These are phyloP conservation scores for Drosophila fuyamai DNA, from an alignment of 1,140 invertebrate species.

Conservation along the genomic window DNA sequence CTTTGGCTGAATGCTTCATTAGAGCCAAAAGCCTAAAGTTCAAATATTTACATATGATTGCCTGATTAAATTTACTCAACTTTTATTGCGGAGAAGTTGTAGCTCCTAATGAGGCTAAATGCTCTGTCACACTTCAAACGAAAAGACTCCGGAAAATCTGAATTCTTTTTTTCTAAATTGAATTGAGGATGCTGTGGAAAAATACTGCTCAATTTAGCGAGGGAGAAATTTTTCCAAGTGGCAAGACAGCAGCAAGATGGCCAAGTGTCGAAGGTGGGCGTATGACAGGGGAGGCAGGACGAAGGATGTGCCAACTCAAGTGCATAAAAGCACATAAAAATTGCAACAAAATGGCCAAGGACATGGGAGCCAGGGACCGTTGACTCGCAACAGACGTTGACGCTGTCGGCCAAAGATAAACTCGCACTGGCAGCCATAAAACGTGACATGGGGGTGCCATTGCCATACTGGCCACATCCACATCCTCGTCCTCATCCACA, in stretches of 20 bases:
- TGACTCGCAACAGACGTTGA: slow-evolving; percentile 72
- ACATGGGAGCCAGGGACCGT: slow-evolving; percentile 56
- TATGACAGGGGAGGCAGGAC: neutral
- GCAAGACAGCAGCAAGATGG: slow-evolving; percentile 28
- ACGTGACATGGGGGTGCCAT: slow-evolving; percentile 46
- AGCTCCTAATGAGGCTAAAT: slow-evolving; percentile 36
- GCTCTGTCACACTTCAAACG: slow-evolving; percentile 36
- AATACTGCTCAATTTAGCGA: slow-evolving; percentile 65
- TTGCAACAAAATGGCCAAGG: slow-evolving; percentile 68
- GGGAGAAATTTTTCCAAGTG: slow-evolving; percentile 61
- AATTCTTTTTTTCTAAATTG: neutral
- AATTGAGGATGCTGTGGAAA: slow-evolving; percentile 4
- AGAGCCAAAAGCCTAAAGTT: slow-evolving; percentile 52
- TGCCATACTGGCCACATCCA: slow-evolving; percentile 34
- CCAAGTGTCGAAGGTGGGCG: slow-evolving; percentile 45
- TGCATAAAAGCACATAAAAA: slow-evolving; percentile 73
- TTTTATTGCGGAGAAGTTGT: slow-evolving; percentile 30
- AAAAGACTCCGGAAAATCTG: slow-evolving; percentile 1
- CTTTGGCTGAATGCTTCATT: slow-evolving; percentile 65
- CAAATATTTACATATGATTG: slow-evolving; percentile 51
- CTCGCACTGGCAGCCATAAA: slow-evolving; percentile 70
- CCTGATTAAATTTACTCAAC: slow-evolving; percentile 48
- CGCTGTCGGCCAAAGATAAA: slow-evolving; percentile 66
- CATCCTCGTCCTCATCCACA: slow-evolving; percentile 36
- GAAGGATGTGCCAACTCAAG: slow-evolving; percentile 29